phyloP scores from a whole-genome alignment of 2,797 vertebrate species.

The Coendou prehensilis region DNA sequence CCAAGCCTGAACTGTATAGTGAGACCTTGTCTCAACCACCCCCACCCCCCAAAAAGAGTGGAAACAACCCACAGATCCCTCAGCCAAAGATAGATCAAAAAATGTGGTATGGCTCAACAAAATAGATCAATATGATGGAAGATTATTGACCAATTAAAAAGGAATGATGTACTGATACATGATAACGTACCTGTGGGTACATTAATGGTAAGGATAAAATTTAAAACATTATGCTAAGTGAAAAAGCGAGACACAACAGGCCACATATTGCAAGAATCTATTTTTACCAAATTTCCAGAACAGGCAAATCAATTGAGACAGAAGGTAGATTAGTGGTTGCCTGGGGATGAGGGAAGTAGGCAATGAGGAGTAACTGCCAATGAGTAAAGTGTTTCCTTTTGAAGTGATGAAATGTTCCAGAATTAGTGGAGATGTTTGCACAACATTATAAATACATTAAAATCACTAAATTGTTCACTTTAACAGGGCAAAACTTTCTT shows the following conservation, averaged over 20 bases:
- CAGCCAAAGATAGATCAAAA: neutral
- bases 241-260: conserved; percentile 34
- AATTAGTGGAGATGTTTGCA: neutral
- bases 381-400: neutral
- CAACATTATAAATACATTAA: neutral
- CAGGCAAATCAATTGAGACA: neutral
- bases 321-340: neutral
- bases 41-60: neutral
- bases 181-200: neutral
- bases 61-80: neutral
- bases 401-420: neutral
- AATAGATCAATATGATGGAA: neutral
- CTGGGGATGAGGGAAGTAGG: neutral
- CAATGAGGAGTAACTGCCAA: neutral
- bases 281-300: neutral
- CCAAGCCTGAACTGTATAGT: neutral
- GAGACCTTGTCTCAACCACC: neutral
- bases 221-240: neutral
- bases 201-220: neutral
- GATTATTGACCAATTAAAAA: neutral
- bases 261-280: neutral
- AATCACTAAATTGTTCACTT: conserved; percentile 3
- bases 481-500: neutral
- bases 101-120: neutral
- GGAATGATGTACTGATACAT: neutral